Conservation (phyloP, 2,113 vertebrate species). For the Lampris incognitus region DNA sequence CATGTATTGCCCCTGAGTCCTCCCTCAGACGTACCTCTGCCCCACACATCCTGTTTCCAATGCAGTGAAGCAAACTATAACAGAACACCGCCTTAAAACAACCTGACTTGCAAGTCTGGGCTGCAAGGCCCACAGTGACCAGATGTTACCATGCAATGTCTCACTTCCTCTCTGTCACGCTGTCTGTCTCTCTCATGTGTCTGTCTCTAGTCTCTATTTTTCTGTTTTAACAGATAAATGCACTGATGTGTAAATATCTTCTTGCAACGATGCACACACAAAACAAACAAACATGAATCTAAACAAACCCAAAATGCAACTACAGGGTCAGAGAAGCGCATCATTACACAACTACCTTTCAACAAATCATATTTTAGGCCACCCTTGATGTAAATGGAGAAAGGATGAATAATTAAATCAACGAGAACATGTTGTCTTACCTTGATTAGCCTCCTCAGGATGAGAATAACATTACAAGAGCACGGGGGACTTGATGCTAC, state of each 20-base stretch:
- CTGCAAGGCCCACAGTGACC: no score
- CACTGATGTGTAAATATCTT: no score
- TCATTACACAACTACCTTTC: neutral
- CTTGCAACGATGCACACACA: no score
- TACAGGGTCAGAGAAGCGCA: no score
- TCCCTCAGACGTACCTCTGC: neutral
- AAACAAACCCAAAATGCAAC: no score
- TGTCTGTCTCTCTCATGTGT: neutral
- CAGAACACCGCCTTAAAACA: neutral
- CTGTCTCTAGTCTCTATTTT: neutral
- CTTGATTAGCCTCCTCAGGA: conserved; percentile 25
- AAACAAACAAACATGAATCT: no score
- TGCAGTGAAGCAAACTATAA: neutral
- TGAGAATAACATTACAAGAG: conserved; percentile 3
- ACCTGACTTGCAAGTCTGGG: neutral
- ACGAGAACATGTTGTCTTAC: conserved; percentile 26
- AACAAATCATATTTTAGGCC: no score
- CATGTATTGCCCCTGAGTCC: neutral
- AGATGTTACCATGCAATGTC: neutral
- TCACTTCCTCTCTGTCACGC: neutral
- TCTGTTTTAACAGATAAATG: no score
- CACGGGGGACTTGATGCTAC: conserved; percentile 10
- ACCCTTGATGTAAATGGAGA: no score
- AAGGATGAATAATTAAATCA: neutral
- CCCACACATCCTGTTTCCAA: neutral